Base-by-base conservation (phyloP, 1,140 invertebrate species). In the Neotoxoptera formosana region DNA sequence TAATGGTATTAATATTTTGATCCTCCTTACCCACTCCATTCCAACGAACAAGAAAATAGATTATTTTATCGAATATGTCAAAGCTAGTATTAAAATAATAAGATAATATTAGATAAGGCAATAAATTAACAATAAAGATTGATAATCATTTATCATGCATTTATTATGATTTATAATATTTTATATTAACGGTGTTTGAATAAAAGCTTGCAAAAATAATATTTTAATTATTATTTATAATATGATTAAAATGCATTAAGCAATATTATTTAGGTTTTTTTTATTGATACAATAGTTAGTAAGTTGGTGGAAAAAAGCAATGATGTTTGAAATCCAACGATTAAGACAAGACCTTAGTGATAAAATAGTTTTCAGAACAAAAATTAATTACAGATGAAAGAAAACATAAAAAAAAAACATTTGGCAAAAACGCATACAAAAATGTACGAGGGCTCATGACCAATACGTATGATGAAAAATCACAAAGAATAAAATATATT, bases 21-120 rank as follows among this genome's bases (percentile, higher is more conserved):
- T 17, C 0, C 14, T 0, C 6, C n/a, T 76, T 7, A n/a, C 1
- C 14, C 0, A 17, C 14, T n/a, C 11, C n/a, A 20, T 76, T 34
- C 2, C 6, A 76, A 76, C 17, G 60, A 76, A n/a, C 11, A 17
- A 76, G 1, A 76, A 76, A 76, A 34, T 76, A 76, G 14, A 76
- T 17, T 41, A 41, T 76, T n/a, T 76, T 76, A 76, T 34, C n/a
- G n/a, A 76, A n/a, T 17, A 76, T 17, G 0, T n/a, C n/a, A 76
- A 76, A 76, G 60, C n/a, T 34, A 76, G n/a, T 14, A 76, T n/a
- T 20, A 76, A n/a, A 76, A 76, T n/a, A 76, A n/a, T n/a, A 76
- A 67, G 30, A 14, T 67, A n/a, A 14, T 67, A n/a, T 41, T 41
- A 41, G 41, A 41, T 41, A 41, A n/a, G 30, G 4, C 17, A n/a